These are phyloP conservation scores for Lonchura striata DNA, from an alignment of 2,113 vertebrate species.

Conservation along the genomic window DNA sequence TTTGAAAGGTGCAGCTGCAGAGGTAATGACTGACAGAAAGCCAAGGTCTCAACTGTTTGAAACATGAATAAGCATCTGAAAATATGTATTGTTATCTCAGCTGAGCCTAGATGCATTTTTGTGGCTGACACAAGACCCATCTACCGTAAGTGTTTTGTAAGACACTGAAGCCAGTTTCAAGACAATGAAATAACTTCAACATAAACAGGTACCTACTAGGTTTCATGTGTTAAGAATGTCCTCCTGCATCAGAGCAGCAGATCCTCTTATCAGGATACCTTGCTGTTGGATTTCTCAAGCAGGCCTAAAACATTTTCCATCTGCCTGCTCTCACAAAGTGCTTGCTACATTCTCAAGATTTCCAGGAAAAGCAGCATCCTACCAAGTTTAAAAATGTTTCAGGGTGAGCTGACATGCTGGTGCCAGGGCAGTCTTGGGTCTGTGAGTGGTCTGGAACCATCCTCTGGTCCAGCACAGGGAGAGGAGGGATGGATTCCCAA, in stretches of 20 bases:
- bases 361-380: neutral
- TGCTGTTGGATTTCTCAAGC: neutral
- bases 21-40: neutral
- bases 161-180: neutral
- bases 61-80: neutral
- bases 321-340: rapidly evolving
- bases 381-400: neutral
- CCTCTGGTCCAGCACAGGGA: rapidly evolving
- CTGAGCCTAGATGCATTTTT: neutral
- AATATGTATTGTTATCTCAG: neutral
- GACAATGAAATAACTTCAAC: neutral
- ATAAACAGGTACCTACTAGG: neutral
- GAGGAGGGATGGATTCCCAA: rapidly evolving
- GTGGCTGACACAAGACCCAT: neutral
- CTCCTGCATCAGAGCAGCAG: neutral
- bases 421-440: neutral
- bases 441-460: neutral
- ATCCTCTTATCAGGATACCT: neutral
- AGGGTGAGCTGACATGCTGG: neutral
- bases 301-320: neutral
- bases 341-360: neutral
- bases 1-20: neutral
- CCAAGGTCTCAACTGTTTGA: neutral
- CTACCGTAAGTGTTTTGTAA: neutral
- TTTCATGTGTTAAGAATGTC: neutral